Conservation (phyloP, 1,140 invertebrate genomes). For the Ceratosolen fusciceps region DNA sequence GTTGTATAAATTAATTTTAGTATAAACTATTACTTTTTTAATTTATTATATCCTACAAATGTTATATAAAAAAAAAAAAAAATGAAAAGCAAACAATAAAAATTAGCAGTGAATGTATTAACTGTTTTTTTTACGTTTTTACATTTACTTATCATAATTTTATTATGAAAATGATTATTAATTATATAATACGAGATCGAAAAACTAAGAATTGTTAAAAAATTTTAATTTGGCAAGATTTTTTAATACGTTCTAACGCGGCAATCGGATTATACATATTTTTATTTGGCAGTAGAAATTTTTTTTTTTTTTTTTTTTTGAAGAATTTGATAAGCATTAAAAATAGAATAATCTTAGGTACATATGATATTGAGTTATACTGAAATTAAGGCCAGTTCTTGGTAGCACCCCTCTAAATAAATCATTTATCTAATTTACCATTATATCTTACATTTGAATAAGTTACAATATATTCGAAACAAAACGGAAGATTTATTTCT, state of each 20-base stretch:
- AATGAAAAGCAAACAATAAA: constrained; percentile 21
- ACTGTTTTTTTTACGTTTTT: neutral
- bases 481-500: constrained; percentile 6
- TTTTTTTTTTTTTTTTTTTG: constrained; percentile 15
- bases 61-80: constrained; percentile 31
- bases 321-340: constrained; percentile 22
- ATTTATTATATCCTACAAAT: neutral
- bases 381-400: constrained; percentile 43
- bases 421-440: constrained; percentile 31
- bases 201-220: neutral
- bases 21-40: constrained; percentile 8
- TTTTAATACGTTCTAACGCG: neutral
- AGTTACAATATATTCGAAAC: constrained; percentile 3
- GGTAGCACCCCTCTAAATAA: constrained; percentile 39
- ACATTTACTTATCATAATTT: constrained; percentile 24
- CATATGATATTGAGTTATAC: constrained; percentile 38
- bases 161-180: neutral
- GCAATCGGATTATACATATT: neutral
- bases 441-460: neutral
- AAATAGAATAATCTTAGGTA: constrained; percentile 45
- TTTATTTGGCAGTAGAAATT: constrained; percentile 34
- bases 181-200: constrained; percentile 15
- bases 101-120: constrained; percentile 5
- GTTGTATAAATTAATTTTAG: constrained; percentile 10
- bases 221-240: constrained; percentile 32